phyloP scores from a whole-genome alignment of 2,113 vertebrate species.

The Lethenteron reissneri region DNA sequence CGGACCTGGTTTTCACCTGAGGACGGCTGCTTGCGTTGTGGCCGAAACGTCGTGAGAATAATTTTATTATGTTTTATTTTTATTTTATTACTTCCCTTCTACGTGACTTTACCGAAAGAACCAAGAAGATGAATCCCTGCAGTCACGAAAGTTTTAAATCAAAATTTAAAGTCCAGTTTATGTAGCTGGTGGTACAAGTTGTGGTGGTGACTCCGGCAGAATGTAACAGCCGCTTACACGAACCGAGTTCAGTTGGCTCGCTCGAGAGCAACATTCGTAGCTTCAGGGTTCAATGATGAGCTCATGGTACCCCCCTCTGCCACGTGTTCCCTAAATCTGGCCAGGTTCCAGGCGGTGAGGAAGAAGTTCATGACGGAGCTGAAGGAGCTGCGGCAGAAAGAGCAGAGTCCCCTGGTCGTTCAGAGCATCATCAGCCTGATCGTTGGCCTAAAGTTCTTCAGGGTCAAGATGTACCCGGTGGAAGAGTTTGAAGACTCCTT shows the following conservation, averaged over 20 bases:
- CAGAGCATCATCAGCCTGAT: slow-evolving; percentile 96
- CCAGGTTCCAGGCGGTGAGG: slow-evolving; percentile 79
- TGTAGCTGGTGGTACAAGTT: not conserved
- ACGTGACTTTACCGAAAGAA: no score
- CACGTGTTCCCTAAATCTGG: slow-evolving; percentile 11
- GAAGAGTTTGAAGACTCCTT: slow-evolving; percentile 97
- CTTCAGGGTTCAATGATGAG: slow-evolving; percentile 4
- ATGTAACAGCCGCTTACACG: not conserved
- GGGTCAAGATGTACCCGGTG: slow-evolving; percentile 98
- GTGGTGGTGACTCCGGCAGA: slow-evolving; percentile 15
- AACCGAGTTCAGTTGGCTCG: not conserved
- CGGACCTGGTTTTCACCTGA: no score
- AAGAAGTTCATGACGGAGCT: slow-evolving; percentile 92
- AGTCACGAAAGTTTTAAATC: no score
- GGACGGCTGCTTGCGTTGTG: no score
- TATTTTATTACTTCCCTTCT: no score
- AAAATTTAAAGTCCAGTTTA: not conserved
- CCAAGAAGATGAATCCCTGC: no score
- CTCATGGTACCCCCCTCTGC: slow-evolving; percentile 4
- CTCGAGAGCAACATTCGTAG: not conserved
- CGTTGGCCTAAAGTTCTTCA: slow-evolving; percentile 97
- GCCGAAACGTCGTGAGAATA: no score
- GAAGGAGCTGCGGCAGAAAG: slow-evolving; percentile 79
- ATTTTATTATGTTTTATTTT: no score
- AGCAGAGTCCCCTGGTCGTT: slow-evolving; percentile 64